Base-by-base conservation (phyloP, 2,113 vertebrate genomes). In the Erinaceus europaeus region DNA sequence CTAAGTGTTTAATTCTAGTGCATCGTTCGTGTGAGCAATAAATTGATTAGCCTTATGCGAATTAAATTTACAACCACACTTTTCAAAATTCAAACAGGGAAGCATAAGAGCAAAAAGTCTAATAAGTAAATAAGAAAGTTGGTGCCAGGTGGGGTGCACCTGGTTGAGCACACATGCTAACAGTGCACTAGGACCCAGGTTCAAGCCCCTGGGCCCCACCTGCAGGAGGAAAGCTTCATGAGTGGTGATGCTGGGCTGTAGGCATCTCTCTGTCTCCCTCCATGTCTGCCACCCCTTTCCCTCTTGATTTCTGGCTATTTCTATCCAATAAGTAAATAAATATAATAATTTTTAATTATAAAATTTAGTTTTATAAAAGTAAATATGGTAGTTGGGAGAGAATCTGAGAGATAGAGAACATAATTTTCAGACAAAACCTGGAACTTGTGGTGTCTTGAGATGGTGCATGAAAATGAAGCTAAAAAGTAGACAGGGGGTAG, bases 1-100 rank as follows among this genome's bases (percentile, higher is more conserved):
- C 18, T 38, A 81, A 62, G 57, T 76, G 27, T 42, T 90, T 90
- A 50, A 88, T 69, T 62, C 40, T 29, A 44, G 1, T 53, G 32
- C 69, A 23, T 68, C 48, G 72, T 44, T 80, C 27, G 34, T 25
- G 4, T 67, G 74, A 90, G 27, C 13, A 55, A 50, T 44, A 4
- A 89, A 84, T 0, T 53, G 9, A 52, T 32, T 76, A 29, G 8
- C 29, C 88, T 71, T 59, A 25, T 23, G n/a, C 53, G 65, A 73
- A 36, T 68, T 84, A 81, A 87, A 55, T 91, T 67, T 69, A 74
- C 87, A 86, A 53, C 8, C n/a, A 86, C 1, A 85, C n/a, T 12
- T 23, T 20, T 64, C 34, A 52, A 89, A 82, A 69, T 42, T 52
- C 55, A 38, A 92, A 55, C 65, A 55, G n/a, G 2, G 5, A 81